Base-by-base conservation (phyloP, 2,113 vertebrate species). In the Heptranchias perlo region DNA sequence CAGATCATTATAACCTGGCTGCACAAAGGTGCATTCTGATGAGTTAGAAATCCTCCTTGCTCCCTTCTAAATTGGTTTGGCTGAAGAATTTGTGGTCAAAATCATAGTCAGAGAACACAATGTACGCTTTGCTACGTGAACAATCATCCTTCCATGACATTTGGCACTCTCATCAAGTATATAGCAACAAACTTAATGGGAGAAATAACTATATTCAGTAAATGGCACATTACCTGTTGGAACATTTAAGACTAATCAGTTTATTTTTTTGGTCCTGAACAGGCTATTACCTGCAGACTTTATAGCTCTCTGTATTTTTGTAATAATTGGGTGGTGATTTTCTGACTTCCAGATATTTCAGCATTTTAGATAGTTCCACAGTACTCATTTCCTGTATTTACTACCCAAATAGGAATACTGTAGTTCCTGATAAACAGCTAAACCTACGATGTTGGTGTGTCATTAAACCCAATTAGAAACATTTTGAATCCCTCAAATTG, bases 41-140 rank as follows among this genome's bases (percentile, higher is more conserved):
- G 49, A 91, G 87, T 91, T 52, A 35, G 49, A 35, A n/a, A 54
- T n/a, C 25, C 87, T 58, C 28, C 28, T 35, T 91, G 31, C 54
- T 54, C 52, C 87, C 31, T 91, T 91, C 87, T 91, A 54, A 35
- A 6, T 58, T 91, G 16, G 28, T 3, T 91, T 91, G 52, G 52
- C 25, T 91, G 11, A 52, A 35, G 11, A 61, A 54, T 58, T 86
- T 58, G 11, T 61, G 52, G 52, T 58, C 87, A 58, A 91, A 52
- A 13, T 91, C 52, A 35, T n/a, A 91, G 87, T 18, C 87, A 91
- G 87, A 91, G 87, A 91, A 91, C 87, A 52, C 49, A 58, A 35
- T 91, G 87, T 91, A 58, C 52, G 25, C 35, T 5, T 35, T 14
- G 28, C 23, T 6, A 58, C 61, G 11, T 11, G 31, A 58, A 54